Evolutionary conservation across 2,888 invertebrate species (phyloP), one percentile per base, ranked within the genome.

Genomic region (Dimorphilus gyrociliatus): DNA sequence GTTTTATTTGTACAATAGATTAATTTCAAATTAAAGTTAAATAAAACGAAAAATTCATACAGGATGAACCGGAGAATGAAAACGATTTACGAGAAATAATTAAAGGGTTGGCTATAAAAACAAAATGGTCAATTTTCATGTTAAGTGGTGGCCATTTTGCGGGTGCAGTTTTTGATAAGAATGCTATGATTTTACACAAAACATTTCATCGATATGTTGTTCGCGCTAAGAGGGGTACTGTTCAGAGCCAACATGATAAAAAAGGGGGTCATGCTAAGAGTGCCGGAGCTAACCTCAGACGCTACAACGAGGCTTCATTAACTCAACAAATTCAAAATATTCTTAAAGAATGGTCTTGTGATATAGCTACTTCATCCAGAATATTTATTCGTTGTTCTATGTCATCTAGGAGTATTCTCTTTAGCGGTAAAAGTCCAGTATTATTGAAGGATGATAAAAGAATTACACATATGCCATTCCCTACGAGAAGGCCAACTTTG

Each of bases 151-250:
- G 85, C 1, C 78, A 78, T 57, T 79, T 79, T 64, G 78, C 78
- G 16, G 78, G 72, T 2, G 77, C 73, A 12, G 62, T 79, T 23
- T 78, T 76, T 52, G 46, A 59, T 30, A 72, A 68, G 29, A 63
- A 49, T 36, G 67, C 61, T 48, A 64, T 64, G 33, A 62, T 68
- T 47, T 66, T 59, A 2, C 82, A 84, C 51, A 84, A 84, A 63
- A 81, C 82, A 1, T 74, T 80, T 46, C 82, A 82, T 55, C 75
- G 76, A 28, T 86, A 85, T 51, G 80, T 80, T 5, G 76, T 80
- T 1, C 64, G 84, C 23, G 74, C 80, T 0, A 81, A 81, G 21
- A 81, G 84, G 56, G 84, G 84, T 0, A 75, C 78, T 23, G 68
- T 76, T 0, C 84, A 85, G 60, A 67, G 69, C 7, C 63, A 70